Base-by-base conservation (phyloP, 2,888 invertebrate species). In the Cataglyphis cursor region DNA sequence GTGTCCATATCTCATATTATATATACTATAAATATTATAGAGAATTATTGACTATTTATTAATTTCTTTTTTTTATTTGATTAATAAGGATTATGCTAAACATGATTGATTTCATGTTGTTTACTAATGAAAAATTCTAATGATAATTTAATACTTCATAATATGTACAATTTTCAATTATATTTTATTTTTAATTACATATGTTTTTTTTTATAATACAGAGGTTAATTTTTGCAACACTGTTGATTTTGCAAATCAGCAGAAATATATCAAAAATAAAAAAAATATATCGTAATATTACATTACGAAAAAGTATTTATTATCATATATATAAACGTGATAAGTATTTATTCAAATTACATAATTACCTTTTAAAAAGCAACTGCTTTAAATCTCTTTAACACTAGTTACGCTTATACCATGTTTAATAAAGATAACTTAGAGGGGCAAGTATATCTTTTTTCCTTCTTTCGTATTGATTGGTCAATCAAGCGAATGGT, bases 341-440 rank as follows among this genome's bases (percentile, higher is more conserved):
- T 21, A 61, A 24, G 38, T 41, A 31, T 44, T 72, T n/a, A 31
- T 51, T 35, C 9, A 57, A 62, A 78, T 78, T 66, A 64, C 41
- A 41, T 65, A 86, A 70, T 59, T 66, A 82, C 76, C 21, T 73
- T 54, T 48, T 6, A 0, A 10, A 82, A 10, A 82, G 15, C 62
- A 35, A 75, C 18, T 21, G 35, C 62, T 48, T 62, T 18, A 75
- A 64, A 75, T 48, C 31, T 21, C 18, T 24, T 28, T n/a, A 54
- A 72, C 35, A 70, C 15, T 9, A 21, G 2, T 15, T 15, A 12
- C 21, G 2, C 31, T 21, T 54, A 51, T 15, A 54, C 35, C 70
- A 38, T 72, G 35, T 38, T 51, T 31, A 21, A 35, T 0, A 72
- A 72, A 73, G 15, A 38, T 24, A 44, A 65, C 10, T 28, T 6